These are phyloP conservation scores for Tipula unca DNA, from an alignment of 2,888 invertebrate species.

Conservation along the genomic window DNA sequence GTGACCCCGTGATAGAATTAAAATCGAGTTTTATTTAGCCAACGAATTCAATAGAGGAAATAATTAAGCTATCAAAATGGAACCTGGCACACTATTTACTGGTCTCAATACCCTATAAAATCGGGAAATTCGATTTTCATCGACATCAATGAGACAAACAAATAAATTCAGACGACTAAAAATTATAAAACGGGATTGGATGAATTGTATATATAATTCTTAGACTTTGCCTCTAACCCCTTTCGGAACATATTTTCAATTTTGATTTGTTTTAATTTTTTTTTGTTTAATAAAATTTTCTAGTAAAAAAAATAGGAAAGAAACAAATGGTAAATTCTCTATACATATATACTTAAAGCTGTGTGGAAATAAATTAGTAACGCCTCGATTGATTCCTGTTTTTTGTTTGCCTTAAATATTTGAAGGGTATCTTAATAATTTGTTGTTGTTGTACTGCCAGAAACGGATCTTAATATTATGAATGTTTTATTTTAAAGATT, in stretches of 20 bases:
- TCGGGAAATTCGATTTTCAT: no score
- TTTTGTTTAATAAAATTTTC: background rate
- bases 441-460: background rate
- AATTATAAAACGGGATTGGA: background rate
- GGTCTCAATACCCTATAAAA: no score
- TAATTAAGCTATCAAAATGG: no score
- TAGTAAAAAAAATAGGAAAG: background rate
- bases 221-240: background rate
- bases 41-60: no score
- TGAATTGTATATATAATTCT: background rate
- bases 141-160: background rate
- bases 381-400: conserved; percentile 19
- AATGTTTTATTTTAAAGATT: background rate
- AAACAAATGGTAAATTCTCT: background rate
- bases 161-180: background rate
- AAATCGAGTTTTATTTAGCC: no score
- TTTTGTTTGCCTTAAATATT: background rate
- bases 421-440: conserved; percentile 15
- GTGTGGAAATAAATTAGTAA: conserved; percentile 20
- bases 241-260: background rate
- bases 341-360: background rate
- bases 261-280: conserved; percentile 8
- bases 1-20: no score
- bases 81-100: no score
- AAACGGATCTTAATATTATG: background rate